Base-by-base conservation (phyloP, 2,888 invertebrate genomes). In the Melieria omissa region DNA sequence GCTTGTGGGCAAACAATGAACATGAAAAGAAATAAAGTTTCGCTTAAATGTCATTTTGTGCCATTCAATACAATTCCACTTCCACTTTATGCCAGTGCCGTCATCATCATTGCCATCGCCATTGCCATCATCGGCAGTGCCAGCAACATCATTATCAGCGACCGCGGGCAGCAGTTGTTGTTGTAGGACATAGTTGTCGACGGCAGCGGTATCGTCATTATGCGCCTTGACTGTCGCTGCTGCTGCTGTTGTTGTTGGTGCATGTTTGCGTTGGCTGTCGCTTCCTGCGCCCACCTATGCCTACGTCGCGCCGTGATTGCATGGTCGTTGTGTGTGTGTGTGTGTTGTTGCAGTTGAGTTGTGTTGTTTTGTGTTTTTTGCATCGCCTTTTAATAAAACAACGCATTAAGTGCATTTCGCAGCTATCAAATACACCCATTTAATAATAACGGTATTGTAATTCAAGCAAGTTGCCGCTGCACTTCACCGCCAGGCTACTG, bases 1-100 rank as follows among this genome's bases (percentile, higher is more conserved):
- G 29, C 29, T 29, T 29, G 2, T 29, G 29, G 29, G 2, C 29
- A 72, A 61, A 61, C 52, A 66, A 29, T 44, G 52, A 52, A 74
- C 75, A 73, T 73, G 73, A 73, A 74, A 74, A 76, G 75, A 80
- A 82, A 81, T 81, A 79, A 80, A 80, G 82, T 82, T 81, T 79
- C 76, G 78, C 78, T 80, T 79, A 81, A 82, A 79, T 81, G 81
- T 74, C 81, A 80, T 80, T 81, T 79, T 79, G 80, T 80, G 29
- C 29, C 29, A 29, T 29, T 29, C 29, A 29, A 29, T 29, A 29
- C 29, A 29, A 29, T 29, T 80, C 78, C 74, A 65, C 70, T 69
- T 66, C 54, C 16, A 46, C 52, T 29, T 42, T 49, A 49, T 49
- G 29, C 29, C 29, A 29, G 29, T 2, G 29, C 29, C 16, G 29